Conservation (phyloP, 2,113 vertebrate species). For the Oncorhynchus gorbuscha region DNA sequence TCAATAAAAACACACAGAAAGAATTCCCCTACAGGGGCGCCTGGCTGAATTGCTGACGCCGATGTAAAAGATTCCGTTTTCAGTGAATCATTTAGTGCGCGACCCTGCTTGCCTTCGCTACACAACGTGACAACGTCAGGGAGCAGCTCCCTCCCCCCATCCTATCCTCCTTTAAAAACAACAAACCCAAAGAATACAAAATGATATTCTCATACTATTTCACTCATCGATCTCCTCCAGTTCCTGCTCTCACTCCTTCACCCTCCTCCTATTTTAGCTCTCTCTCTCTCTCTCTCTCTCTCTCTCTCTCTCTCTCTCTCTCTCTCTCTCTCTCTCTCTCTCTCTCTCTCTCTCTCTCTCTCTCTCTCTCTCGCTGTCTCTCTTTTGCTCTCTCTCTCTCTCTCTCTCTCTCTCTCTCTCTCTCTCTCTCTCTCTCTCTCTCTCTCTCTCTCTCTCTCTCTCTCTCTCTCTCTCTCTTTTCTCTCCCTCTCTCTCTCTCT, state of each 20-base stretch:
- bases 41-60: slow-evolving; percentile 92
- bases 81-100: slow-evolving; percentile 94
- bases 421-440: too few species aligned
- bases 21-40: slow-evolving; percentile 95
- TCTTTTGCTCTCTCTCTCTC: slow-evolving; percentile 41
- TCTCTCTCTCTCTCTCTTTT: slow-evolving; percentile 7
- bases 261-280: slow-evolving; percentile 36
- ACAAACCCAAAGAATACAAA: slow-evolving; percentile 54
- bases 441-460: too few species aligned
- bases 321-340: too few species aligned
- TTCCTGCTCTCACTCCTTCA: slow-evolving; percentile 55
- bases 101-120: slow-evolving; percentile 84
- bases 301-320: not conserved
- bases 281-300: slow-evolving; percentile 2
- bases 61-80: slow-evolving; percentile 96
- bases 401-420: not conserved
- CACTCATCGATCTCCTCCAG: slow-evolving; percentile 63
- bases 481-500: not conserved
- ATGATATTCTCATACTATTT: slow-evolving; percentile 65
- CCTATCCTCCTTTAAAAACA: slow-evolving; percentile 25
- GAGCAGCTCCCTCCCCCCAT: slow-evolving; percentile 39
- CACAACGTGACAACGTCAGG: slow-evolving; percentile 82
- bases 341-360: too few species aligned
- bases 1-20: slow-evolving; percentile 87
- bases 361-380: slow-evolving; percentile 43